Evolutionary conservation across 2,888 invertebrate genomes (phyloP), one percentile per base, ranked within the genome.

Genomic region (Drosophila paranaensis): DNA sequence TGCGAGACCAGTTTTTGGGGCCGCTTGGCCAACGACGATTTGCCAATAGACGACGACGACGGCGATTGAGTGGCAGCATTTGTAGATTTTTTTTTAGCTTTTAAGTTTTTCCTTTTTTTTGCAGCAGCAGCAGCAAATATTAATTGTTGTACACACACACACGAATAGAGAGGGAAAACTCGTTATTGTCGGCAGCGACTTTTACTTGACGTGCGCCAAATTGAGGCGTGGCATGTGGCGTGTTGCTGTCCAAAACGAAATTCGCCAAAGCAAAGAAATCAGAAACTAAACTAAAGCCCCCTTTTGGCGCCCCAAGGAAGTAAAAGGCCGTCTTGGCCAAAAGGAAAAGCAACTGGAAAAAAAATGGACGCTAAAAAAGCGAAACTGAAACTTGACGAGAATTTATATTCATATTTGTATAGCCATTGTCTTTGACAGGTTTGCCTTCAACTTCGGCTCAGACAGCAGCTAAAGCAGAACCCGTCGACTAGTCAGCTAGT

Each of bases 371-470:
- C 39, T 55, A 11, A 42, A 35, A 54, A 56, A 77, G 73, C 73
- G 78, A 75, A 75, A 77, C 58, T 35, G 63, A 72, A 72, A 54
- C 48, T 42, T 20, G 48, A 70, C 71, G 33, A 76, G 71, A 76
- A 76, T 71, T 64, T 61, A 61, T 61, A 62, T 67, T 62, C 80
- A 70, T 66, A 61, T 56, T 67, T 71, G 42, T 63, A 60, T 35
- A 70, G 77, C 77, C 88, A 89, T 85, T 85, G 84, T 85, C 89
- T 89, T 84, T 88, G 89, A 81, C 82, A 89, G 56, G 86, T 90
- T 90, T 81, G 83, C 86, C 86, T 87, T 90, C 90, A 87, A 86
- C 86, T 88, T 86, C 87, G 81, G 78, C 72, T 68, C 81, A 73
- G 81, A 76, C 67, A 77, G 58, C 70, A 51, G 48, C 48, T 33